A percentile compares a stretch with the other conserved stretches of the same genome.
Evolutionary conservation across 1,140 invertebrate species (phyloP).

Genomic region (Oscheius sp.): DNA sequence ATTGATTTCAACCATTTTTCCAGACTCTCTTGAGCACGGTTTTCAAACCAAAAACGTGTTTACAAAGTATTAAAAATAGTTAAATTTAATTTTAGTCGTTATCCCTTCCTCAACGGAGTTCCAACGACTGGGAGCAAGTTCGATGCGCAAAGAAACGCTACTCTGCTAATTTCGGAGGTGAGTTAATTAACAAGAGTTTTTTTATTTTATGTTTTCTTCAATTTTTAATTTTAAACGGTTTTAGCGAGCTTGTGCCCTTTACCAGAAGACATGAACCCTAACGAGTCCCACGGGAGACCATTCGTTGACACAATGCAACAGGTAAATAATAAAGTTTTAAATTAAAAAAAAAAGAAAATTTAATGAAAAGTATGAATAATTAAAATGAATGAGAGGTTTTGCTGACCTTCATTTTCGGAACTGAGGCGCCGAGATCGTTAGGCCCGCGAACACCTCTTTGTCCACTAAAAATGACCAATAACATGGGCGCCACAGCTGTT

Average conservation of each 20-base stretch:
- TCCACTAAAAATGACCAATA: not conserved
- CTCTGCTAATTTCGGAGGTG: slow-evolving; percentile 11
- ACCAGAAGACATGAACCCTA: slow-evolving; percentile 4
- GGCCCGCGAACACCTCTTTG: not conserved
- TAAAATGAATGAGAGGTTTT: no score
- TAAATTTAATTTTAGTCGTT: slow-evolving; percentile 4
- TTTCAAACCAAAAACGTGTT: no score
- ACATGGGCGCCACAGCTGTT: not conserved
- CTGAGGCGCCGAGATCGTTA: no score
- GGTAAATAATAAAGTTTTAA: not conserved
- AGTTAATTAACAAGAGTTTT: not conserved
- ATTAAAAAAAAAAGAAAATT: not conserved
- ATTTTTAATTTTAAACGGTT: not conserved
- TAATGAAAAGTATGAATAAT: no score
- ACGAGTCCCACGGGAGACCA: not conserved
- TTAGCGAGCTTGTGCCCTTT: not conserved
- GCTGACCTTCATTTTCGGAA: no score
- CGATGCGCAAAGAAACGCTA: slow-evolving; percentile 4
- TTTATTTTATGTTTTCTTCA: not conserved
- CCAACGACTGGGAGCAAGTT: not conserved
- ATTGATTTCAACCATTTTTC: no score
- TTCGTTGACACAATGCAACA: not conserved
- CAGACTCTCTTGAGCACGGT: no score
- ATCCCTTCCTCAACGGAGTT: not conserved
- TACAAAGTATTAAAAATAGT: not conserved